A percentile compares a stretch with the other conserved stretches of the same genome.
Conservation (phyloP, 2,888 invertebrate species). For the Eurytoma californica region DNA sequence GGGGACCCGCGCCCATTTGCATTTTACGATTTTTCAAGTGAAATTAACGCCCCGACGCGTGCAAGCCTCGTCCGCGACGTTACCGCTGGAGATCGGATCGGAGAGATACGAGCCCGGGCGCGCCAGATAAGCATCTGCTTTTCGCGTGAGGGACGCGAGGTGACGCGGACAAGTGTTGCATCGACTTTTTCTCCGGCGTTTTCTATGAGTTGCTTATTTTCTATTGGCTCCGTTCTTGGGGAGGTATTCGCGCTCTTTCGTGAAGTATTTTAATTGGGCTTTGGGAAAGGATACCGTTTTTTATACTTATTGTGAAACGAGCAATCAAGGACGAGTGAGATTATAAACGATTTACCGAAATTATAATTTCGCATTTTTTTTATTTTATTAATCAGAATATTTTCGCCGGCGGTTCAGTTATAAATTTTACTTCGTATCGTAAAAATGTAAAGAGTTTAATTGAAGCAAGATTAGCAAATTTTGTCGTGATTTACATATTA, state of each 20-base stretch:
- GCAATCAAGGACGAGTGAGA: constrained; percentile 11
- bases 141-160: constrained; percentile 28
- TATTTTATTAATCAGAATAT: constrained; percentile 1
- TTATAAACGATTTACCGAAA: constrained; percentile 31
- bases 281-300: background rate
- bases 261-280: constrained; percentile 42
- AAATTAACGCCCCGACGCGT: constrained; percentile 49
- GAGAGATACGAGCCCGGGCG: constrained; percentile 8
- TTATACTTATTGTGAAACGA: background rate
- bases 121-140: constrained; percentile 39
- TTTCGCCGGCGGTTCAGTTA: background rate
- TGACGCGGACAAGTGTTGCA: constrained; percentile 48
- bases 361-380: background rate
- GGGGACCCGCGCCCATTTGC: constrained; percentile 68
- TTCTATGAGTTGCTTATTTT: background rate
- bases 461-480: too few species aligned
- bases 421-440: too few species aligned
- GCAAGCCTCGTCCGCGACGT: constrained; percentile 16
- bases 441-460: too few species aligned
- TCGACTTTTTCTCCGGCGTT: constrained; percentile 16
- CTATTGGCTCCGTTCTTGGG: constrained; percentile 7
- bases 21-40: constrained; percentile 70
- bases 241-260: constrained; percentile 12
- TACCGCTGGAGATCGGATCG: constrained; percentile 13
- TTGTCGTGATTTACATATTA: too few species aligned